A percentile compares a stretch with the other conserved stretches of the same genome.
Conservation (phyloP, 2,888 invertebrate genomes). For the Nycteola revayana region DNA sequence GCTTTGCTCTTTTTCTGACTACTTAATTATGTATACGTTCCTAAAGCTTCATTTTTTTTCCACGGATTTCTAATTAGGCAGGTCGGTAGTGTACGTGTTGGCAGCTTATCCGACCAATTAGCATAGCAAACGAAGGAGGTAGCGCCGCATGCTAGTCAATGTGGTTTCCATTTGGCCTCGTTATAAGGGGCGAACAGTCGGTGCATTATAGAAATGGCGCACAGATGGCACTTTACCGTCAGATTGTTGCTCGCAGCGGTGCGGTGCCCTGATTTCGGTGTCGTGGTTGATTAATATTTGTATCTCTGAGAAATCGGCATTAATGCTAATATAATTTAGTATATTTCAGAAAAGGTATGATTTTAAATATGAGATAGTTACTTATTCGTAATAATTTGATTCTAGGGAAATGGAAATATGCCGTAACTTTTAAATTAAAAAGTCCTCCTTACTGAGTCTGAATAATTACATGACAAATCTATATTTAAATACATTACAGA, state of each 20-base stretch:
- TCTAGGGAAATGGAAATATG: too few relatives aligned
- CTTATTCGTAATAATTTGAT: too few relatives aligned
- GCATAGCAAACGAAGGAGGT: conserved; percentile 61
- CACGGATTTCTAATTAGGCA: conserved; percentile 48
- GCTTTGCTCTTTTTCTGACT: conserved; percentile 11
- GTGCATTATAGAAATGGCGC: conserved; percentile 41
- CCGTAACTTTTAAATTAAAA: too few relatives aligned
- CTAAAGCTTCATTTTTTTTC: conserved; percentile 32
- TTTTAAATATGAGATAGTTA: too few relatives aligned
- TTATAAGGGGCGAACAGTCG: conserved; percentile 36
- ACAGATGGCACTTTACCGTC: conserved; percentile 29
- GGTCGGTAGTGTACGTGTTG: conserved; percentile 38
- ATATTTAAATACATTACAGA: too few relatives aligned
- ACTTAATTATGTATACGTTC: conserved; percentile 30
- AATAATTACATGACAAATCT: too few relatives aligned
- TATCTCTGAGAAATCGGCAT: too few relatives aligned
- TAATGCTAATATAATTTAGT: too few relatives aligned
- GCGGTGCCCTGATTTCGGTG: conserved; percentile 3
- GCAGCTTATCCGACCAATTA: conserved; percentile 63
- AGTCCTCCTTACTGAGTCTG: too few relatives aligned
- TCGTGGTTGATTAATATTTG: conserved; percentile 4
- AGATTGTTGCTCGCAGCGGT: conserved; percentile 11
- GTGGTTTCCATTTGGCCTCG: conserved; percentile 50
- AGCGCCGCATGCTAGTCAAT: conserved; percentile 38
- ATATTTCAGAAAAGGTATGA: too few relatives aligned